Evolutionary conservation across 2,797 vertebrate species (phyloP), one percentile per base, ranked within the genome.

Genomic region (Pseudocheirus occidentalis): DNA sequence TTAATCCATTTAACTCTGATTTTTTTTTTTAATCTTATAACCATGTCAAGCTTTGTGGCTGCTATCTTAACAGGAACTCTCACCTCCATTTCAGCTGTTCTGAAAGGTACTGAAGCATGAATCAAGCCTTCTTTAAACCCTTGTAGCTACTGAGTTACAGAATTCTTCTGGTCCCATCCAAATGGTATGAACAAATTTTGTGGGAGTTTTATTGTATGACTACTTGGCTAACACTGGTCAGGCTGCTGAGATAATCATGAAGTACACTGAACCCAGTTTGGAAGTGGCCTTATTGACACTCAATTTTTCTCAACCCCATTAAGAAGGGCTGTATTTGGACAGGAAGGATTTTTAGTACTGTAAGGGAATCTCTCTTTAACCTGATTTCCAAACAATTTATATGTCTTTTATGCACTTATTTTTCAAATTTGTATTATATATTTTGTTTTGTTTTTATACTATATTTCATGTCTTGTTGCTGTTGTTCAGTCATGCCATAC

Each of bases 1-100:
- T 96, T 92, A 24, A 40, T 96, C 29, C 91, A 27, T 40, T 87
- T 94, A 92, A 62, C 55, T 92, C 52, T 55, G 66, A 90, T 90
- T 93, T 96, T 81, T 87, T 81, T 27, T 46, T 24, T 3, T 52
- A 52, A 46, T 95, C 34, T 29, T 87, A 13, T 89, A 92, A 40
- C 94, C 95, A 96, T 50, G 58, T 40, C 93, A 91, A n/a, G 62
- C 28, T 94, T 40, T 91, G 40, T 81, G 40, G 40, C 10, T 81
- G 93, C 27, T 46, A 52, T 55, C 21, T 91, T 73, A 94, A 52
- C 0, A n/a, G 40, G 9, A 10, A 6, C 66, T 92, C 66, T 55
- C 24, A 40, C 62, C 92, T 96, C 16, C 55, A 52, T 90, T 94
- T 31, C 14, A 94, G 27, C 24, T 92, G 62, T 57, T 81, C 28